Evolutionary conservation across 2,888 invertebrate genomes (phyloP).

Genomic region (Agrochola lychnidis): DNA sequence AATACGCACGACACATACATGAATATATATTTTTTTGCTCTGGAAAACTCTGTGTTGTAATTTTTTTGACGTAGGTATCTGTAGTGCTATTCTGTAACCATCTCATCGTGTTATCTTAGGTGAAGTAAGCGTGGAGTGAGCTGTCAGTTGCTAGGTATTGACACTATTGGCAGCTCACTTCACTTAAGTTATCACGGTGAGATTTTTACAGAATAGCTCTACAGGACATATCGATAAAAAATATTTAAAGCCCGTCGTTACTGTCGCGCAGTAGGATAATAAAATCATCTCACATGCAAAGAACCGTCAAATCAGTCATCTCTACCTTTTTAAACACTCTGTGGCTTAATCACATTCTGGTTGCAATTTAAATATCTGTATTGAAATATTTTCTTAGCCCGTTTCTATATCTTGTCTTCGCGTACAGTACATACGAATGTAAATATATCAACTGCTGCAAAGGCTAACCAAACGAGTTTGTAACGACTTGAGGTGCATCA

Average conservation of each 20-base stretch:
- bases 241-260: neutral
- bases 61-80: too few relatives aligned
- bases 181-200: too few relatives aligned
- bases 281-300: neutral
- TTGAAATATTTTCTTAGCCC: conserved; percentile 44
- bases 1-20: too few relatives aligned
- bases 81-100: too few relatives aligned
- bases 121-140: too few relatives aligned
- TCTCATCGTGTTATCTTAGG: too few relatives aligned
- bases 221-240: neutral
- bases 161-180: too few relatives aligned
- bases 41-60: too few relatives aligned
- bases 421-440: conserved; percentile 56
- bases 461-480: conserved; percentile 80
- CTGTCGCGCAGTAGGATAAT: neutral
- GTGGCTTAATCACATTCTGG: neutral
- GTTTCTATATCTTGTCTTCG: conserved; percentile 27
- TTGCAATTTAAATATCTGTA: conserved; percentile 44
- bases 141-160: too few relatives aligned
- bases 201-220: too few relatives aligned
- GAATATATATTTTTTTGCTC: too few relatives aligned
- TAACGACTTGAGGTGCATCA: conserved; percentile 81
- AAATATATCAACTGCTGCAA: conserved; percentile 67
- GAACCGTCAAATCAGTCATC: neutral
- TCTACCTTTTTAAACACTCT: neutral